phyloP scores from a whole-genome alignment of 2,888 invertebrate genomes.

The Nasonovia ribisnigri region DNA sequence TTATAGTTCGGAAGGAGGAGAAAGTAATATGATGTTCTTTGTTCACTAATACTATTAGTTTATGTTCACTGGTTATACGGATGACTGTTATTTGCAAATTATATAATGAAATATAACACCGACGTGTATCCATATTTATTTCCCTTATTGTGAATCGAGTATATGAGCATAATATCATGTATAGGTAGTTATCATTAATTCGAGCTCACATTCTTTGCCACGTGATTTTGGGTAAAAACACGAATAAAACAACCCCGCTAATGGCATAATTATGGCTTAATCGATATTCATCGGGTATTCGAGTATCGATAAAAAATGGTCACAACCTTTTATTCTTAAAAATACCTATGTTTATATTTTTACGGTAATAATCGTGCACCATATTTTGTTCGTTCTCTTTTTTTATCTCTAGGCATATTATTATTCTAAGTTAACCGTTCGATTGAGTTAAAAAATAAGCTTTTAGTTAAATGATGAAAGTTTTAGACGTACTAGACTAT shows the following conservation, averaged over 20 bases:
- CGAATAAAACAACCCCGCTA: neutral
- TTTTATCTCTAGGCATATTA: neutral
- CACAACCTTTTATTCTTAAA: neutral
- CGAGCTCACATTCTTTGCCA: neutral
- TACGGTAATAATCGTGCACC: neutral
- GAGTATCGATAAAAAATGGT: neutral
- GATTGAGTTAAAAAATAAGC: neutral
- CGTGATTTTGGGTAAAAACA: neutral
- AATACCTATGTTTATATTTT: neutral
- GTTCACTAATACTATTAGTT: neutral
- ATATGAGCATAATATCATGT: neutral
- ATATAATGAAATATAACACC: neutral
- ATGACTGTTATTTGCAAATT: neutral
- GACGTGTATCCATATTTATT: neutral
- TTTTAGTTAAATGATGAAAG: neutral
- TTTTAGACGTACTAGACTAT: neutral
- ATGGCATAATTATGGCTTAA: neutral
- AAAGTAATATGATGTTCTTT: slow-evolving; percentile 29
- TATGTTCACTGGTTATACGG: neutral
- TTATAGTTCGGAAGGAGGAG: neutral
- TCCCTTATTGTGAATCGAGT: neutral
- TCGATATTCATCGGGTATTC: neutral
- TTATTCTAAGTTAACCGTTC: neutral
- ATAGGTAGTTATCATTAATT: neutral
- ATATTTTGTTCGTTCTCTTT: neutral